These are phyloP conservation scores for Drosophila mimetica DNA, from an alignment of 2,888 invertebrate genomes.

Conservation along the genomic window DNA sequence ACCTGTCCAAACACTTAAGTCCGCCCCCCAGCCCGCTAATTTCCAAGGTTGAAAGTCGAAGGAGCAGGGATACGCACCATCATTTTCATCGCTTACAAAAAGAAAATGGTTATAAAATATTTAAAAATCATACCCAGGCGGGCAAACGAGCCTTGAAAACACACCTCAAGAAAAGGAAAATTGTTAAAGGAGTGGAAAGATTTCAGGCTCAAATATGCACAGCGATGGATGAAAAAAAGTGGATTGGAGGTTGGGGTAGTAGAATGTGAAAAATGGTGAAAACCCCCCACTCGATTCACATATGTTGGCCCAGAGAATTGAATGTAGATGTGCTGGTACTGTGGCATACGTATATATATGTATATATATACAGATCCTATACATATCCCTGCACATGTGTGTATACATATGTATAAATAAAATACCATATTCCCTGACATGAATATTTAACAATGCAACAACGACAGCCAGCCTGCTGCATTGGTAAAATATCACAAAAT, in stretches of 20 bases:
- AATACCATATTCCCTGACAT: slow-evolving; percentile 51
- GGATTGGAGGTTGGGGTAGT: not conserved
- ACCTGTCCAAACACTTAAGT: slow-evolving; percentile 35
- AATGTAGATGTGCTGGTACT: not conserved
- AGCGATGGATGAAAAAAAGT: slow-evolving; percentile 16
- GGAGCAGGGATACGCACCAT: slow-evolving; percentile 29
- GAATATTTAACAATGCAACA: slow-evolving; percentile 68
- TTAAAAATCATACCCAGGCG: slow-evolving; percentile 66
- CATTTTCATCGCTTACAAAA: slow-evolving; percentile 52
- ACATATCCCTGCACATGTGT: slow-evolving; percentile 7
- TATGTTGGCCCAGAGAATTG: slow-evolving; percentile 28
- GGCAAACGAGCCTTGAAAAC: slow-evolving; percentile 57
- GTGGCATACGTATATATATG: not conserved
- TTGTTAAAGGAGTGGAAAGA: slow-evolving; percentile 31
- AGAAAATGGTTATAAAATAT: slow-evolving; percentile 69
- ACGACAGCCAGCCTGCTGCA: slow-evolving; percentile 46
- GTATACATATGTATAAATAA: slow-evolving; percentile 21
- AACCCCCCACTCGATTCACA: slow-evolving; percentile 16
- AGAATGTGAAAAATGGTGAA: slow-evolving; percentile 1
- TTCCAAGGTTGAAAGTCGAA: slow-evolving; percentile 41
- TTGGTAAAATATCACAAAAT: slow-evolving; percentile 63
- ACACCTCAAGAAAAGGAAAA: slow-evolving; percentile 25
- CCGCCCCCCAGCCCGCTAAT: slow-evolving; percentile 43
- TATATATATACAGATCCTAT: slow-evolving; percentile 15
- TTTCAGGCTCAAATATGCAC: slow-evolving; percentile 62